Evolutionary conservation across 2,888 invertebrate species (phyloP), one percentile per base, ranked within the genome.

Genomic region (Tetragonula carbonaria): DNA sequence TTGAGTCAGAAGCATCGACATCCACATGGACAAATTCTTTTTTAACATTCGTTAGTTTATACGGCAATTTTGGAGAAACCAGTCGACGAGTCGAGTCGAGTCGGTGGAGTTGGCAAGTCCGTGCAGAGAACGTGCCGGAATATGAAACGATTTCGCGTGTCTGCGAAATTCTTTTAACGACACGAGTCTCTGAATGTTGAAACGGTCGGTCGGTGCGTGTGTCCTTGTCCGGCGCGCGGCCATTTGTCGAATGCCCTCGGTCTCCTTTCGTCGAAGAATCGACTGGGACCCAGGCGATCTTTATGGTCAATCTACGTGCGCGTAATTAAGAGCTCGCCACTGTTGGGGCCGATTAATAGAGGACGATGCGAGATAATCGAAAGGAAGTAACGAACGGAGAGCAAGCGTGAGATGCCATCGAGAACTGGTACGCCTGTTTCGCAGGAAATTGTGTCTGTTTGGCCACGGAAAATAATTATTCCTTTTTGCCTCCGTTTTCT

Each of bases 331-430:
- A 92, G n/a, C 90, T 91, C 92, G 86, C 87, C 89, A 93, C 92
- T 92, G 94, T 93, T 92, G 92, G 93, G 88, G 78, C 93, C 94
- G 94, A 94, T 94, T 94, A 94, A 94, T 94, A 93, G 93, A 93
- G 93, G 93, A 92, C 92, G 93, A 92, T 89, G 91, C 92, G 92
- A 93, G 94, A 94, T 94, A 94, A 94, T 94, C 93, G 93, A 94
- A 93, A 94, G 94, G 94, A 94, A 94, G 94, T 92, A 93, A 91
- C 93, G 91, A 93, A 93, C 93, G 92, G 91, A 93, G 93, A 93
- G 93, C 21, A 28, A 38, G 65, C 87, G 89, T 88, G 86, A 87
- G 87, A 90, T 90, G 88, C 87, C 88, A 88, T 90, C 88, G 65
- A 84, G 82, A 74, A 88, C 78, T 74, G 82, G 81, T 84, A 84